Conservation (phyloP, 2,888 invertebrate species). For the Gastracanthus pulcherrimus region DNA sequence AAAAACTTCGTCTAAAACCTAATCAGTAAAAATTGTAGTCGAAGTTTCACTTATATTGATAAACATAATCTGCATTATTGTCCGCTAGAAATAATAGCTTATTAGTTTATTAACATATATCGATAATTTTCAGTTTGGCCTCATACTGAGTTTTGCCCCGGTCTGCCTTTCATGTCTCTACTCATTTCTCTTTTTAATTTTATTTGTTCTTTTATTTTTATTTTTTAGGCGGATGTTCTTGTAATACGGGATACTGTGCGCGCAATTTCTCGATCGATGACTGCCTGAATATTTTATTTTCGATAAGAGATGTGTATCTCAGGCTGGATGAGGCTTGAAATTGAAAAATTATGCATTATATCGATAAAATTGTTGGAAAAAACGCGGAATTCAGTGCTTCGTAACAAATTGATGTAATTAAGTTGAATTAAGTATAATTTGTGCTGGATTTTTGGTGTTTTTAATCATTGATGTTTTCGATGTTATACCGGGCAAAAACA, state of each 20-base stretch:
- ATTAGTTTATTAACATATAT: too few species aligned
- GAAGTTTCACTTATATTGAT: too few species aligned
- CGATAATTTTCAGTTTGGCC: too few species aligned
- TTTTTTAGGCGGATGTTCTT: constrained; percentile 41
- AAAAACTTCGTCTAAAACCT: too few species aligned
- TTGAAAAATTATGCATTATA: constrained; percentile 38
- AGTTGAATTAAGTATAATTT: constrained; percentile 18
- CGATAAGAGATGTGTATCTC: constrained; percentile 7
- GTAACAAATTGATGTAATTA: constrained; percentile 21
- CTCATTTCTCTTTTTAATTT: too few species aligned
- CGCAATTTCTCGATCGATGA: background rate
- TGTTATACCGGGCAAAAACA: background rate
- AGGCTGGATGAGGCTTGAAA: background rate
- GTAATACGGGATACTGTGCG: constrained; percentile 18
- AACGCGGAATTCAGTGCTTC: background rate
- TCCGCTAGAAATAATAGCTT: too few species aligned
- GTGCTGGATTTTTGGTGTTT: background rate
- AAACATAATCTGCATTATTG: too few species aligned
- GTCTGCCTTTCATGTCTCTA: too few species aligned
- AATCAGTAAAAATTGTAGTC: too few species aligned
- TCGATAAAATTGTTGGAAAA: constrained; percentile 1
- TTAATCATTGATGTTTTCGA: background rate
- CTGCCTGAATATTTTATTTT: constrained; percentile 16
- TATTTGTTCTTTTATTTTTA: too few species aligned
- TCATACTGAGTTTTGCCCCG: too few species aligned